Evolutionary conservation across 1,140 invertebrate species (phyloP).

Genomic region (Leptoteleia sp.): DNA sequence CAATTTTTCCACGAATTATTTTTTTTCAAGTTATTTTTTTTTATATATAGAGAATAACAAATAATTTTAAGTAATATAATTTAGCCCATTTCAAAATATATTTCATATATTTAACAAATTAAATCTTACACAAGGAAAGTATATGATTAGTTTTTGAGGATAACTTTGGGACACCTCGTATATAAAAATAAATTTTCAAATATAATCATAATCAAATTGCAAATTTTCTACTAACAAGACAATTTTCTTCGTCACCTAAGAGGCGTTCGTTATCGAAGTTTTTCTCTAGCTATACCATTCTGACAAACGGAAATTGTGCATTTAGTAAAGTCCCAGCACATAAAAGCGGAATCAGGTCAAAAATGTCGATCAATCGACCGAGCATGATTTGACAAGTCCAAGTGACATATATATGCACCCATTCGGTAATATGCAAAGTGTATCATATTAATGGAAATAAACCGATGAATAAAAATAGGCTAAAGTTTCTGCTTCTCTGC

Average conservation of each 20-base stretch:
- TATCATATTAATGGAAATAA: constrained; percentile 16
- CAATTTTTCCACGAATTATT: no score
- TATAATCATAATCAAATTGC: not conserved
- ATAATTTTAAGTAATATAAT: no score
- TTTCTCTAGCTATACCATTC: constrained; percentile 64
- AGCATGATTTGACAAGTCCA: constrained; percentile 62
- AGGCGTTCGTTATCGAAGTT: constrained; percentile 55
- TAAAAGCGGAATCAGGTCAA: constrained; percentile 61
- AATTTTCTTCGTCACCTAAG: constrained; percentile 43
- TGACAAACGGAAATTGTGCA: constrained; percentile 79
- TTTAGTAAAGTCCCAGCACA: constrained; percentile 67
- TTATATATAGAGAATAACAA: no score
- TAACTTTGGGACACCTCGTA: no score
- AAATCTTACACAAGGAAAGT: no score
- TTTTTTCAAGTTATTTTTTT: no score
- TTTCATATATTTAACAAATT: no score
- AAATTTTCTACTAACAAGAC: constrained; percentile 47
- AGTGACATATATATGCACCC: constrained; percentile 14
- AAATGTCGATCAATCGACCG: constrained; percentile 66
- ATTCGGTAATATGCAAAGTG: constrained; percentile 38
- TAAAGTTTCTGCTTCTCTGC: no score
- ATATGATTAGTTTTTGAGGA: no score
- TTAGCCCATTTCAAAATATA: no score
- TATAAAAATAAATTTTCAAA: no score
- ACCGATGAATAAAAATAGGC: not conserved